Evolutionary conservation across 2,888 invertebrate genomes (phyloP).

Genomic region (Cantharis flavilabris): DNA sequence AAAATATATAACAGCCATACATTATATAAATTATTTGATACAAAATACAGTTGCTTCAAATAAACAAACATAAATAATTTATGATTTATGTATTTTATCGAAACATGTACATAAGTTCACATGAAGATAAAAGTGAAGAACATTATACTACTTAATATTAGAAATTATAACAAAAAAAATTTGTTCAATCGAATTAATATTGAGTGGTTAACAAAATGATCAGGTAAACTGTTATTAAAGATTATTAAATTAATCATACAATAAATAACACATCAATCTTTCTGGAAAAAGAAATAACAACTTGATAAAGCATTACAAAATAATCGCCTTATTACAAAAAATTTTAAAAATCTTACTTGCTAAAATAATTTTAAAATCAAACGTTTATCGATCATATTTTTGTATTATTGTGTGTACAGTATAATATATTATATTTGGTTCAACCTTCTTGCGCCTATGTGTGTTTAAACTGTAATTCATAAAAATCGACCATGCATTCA

Average conservation of each 20-base stretch:
- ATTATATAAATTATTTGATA: conserved; percentile 50
- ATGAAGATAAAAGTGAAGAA: conserved; percentile 6
- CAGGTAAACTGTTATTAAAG: not conserved
- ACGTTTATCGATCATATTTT: not conserved
- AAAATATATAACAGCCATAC: conserved; percentile 56
- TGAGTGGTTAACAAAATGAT: not conserved
- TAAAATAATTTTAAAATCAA: not conserved
- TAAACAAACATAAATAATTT: conserved; percentile 24
- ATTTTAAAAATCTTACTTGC: not conserved
- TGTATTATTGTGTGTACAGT: not conserved
- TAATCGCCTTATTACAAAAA: not conserved
- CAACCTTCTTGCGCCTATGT: not conserved
- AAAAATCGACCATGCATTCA: not conserved
- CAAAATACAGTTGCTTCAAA: conserved; percentile 33
- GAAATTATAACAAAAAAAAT: not conserved
- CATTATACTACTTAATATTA: not conserved
- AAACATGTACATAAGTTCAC: conserved; percentile 20
- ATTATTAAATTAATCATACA: not conserved
- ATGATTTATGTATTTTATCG: conserved; percentile 22
- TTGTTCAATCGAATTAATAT: not conserved
- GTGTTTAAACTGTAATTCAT: not conserved
- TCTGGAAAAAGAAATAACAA: not conserved
- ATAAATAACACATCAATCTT: conserved; percentile 5
- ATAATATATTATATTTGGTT: not conserved
- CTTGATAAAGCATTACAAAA: not conserved